Evolutionary conservation across 2,113 vertebrate species (phyloP).

Genomic region (Callospermophilus lateralis): DNA sequence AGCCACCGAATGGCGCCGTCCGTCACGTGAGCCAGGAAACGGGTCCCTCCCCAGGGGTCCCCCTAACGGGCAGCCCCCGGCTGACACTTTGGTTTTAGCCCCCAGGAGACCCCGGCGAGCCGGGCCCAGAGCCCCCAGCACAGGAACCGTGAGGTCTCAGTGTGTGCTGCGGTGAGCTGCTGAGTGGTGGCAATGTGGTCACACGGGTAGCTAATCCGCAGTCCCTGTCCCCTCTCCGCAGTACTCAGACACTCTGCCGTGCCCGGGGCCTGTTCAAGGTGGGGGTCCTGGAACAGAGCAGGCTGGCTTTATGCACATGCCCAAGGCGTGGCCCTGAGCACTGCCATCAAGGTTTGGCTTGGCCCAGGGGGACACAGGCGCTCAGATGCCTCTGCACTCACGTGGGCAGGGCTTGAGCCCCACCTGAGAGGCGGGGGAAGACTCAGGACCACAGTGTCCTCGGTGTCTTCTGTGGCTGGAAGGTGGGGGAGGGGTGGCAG

Average conservation of each 20-base stretch:
- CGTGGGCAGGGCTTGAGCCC: not conserved
- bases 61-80: not conserved
- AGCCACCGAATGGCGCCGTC: not conserved
- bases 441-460: not conserved
- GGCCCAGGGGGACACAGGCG: not conserved
- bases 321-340: not conserved
- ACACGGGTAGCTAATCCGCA: not conserved
- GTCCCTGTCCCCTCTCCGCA: not conserved
- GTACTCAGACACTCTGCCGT: not conserved
- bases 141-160: not conserved
- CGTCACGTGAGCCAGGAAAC: rapidly evolving
- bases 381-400: too few relatives aligned
- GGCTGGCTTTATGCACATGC: not conserved
- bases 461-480: not conserved
- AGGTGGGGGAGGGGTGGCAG: not conserved
- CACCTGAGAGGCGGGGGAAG: not conserved
- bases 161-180: not conserved
- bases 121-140: not conserved
- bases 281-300: not conserved
- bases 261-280: not conserved
- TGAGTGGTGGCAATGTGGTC: not conserved
- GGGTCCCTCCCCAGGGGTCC: not conserved
- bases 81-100: not conserved
- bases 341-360: not conserved
- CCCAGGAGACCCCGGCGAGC: not conserved